Percentiles rank a stretch among this genome's conserved stretches.
Evolutionary conservation across 1,140 invertebrate genomes (phyloP).

Genomic region (Danaus plexippus): DNA sequence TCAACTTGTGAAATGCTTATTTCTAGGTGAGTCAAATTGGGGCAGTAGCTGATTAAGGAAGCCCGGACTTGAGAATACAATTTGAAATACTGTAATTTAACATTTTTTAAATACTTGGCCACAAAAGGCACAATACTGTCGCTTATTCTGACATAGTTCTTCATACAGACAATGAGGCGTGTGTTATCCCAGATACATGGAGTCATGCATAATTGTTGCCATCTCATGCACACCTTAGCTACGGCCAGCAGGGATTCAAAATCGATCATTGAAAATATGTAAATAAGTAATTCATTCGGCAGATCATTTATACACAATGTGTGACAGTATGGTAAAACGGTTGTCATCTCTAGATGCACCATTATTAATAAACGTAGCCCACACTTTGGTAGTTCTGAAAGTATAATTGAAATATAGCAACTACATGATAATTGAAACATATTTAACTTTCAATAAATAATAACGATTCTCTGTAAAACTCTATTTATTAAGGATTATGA

Average conservation of each 20-base stretch:
- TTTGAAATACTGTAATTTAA: constrained; percentile 71
- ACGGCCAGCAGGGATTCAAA: constrained; percentile 65
- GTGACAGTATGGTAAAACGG: constrained; percentile 39
- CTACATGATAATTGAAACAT: too few species aligned
- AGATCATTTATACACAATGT: constrained; percentile 65
- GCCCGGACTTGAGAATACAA: constrained; percentile 68
- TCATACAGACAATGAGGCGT: constrained; percentile 67
- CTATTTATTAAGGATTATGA: too few species aligned
- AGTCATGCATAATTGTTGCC: constrained; percentile 65
- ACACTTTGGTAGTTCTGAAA: constrained; percentile 45
- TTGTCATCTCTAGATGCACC: constrained; percentile 64
- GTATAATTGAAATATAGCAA: background rate
- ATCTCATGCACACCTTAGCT: constrained; percentile 65
- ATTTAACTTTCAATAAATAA: too few species aligned
- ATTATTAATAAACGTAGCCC: constrained; percentile 36
- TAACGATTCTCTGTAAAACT: too few species aligned
- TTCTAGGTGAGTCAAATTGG: constrained; percentile 70
- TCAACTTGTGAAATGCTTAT: constrained; percentile 72
- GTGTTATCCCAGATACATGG: constrained; percentile 70
- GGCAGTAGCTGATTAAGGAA: constrained; percentile 66
- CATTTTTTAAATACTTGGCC: constrained; percentile 67
- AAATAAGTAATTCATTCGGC: constrained; percentile 70
- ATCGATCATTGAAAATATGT: constrained; percentile 70
- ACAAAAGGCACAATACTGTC: constrained; percentile 69
- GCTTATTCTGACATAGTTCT: constrained; percentile 66